A percentile compares a stretch with the other conserved stretches of the same genome.
Evolutionary conservation across 2,888 invertebrate genomes (phyloP).

Genomic region (Rhagium mordax): DNA sequence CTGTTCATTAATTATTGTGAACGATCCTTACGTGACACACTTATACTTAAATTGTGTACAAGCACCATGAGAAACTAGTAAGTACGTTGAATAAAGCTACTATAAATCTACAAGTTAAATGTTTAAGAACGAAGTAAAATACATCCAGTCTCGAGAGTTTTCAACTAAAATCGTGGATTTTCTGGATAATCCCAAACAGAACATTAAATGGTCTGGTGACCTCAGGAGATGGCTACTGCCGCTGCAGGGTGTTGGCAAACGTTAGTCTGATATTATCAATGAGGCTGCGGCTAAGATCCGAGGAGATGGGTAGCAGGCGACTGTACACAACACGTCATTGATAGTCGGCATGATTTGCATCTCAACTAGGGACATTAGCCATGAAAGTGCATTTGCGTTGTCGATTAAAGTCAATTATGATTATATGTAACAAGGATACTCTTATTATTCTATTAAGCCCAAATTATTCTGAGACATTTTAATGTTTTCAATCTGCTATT

Average conservation of each 20-base stretch:
- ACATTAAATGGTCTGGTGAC: conserved; percentile 1
- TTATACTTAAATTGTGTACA: too few relatives aligned
- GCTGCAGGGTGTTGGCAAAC: neutral
- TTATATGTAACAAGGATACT: neutral
- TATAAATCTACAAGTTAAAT: neutral
- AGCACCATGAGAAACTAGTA: too few relatives aligned
- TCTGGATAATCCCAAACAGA: neutral
- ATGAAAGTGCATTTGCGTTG: conserved; percentile 18
- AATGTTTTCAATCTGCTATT: too few relatives aligned
- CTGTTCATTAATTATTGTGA: too few relatives aligned
- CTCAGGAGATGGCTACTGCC: neutral
- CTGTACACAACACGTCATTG: conserved; percentile 7
- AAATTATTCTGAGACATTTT: too few relatives aligned
- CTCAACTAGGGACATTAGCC: conserved; percentile 16
- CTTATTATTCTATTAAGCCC: neutral
- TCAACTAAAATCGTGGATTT: neutral
- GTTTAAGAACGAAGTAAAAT: neutral
- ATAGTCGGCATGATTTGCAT: conserved; percentile 25
- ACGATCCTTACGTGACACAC: too few relatives aligned
- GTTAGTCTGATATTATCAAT: conserved; percentile 16
- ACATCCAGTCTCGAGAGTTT: neutral
- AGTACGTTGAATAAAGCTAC: neutral
- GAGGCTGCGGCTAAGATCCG: conserved; percentile 2
- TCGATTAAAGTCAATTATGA: conserved; percentile 18
- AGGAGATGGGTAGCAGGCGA: neutral